These are phyloP conservation scores for Ormyrus thymus DNA, from an alignment of 2,888 invertebrate genomes.

Conservation along the genomic window DNA sequence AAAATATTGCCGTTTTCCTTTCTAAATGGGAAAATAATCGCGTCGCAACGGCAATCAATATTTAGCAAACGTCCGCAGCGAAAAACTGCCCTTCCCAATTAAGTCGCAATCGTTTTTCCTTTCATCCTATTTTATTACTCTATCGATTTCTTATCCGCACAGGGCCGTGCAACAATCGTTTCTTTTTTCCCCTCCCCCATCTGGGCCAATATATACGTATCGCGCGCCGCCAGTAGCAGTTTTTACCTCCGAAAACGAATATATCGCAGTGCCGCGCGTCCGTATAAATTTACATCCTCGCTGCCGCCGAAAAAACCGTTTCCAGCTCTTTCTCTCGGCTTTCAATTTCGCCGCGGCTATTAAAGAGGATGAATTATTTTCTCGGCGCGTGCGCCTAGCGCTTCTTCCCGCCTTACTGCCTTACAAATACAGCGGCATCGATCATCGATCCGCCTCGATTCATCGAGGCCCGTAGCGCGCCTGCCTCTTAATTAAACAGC, in stretches of 20 bases:
- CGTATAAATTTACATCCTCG: conserved; percentile 17
- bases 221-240: not conserved
- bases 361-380: conserved; percentile 52
- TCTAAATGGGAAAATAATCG: too few species aligned
- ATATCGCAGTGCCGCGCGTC: not conserved
- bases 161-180: conserved; percentile 1
- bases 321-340: not conserved
- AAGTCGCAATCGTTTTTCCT: not conserved
- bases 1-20: too few species aligned
- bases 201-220: conserved; percentile 13
- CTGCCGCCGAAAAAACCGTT: conserved; percentile 10
- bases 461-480: conserved; percentile 61
- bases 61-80: too few species aligned
- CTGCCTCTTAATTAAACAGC: conserved; percentile 65
- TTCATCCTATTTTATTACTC: conserved; percentile 20
- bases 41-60: too few species aligned
- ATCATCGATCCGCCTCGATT: conserved; percentile 55
- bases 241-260: conserved; percentile 29
- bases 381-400: conserved; percentile 28
- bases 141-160: conserved; percentile 21
- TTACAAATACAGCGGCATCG: not conserved
- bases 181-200: not conserved
- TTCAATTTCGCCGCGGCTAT: conserved; percentile 44
- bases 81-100: too few species aligned
- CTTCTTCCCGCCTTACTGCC: not conserved